Evolutionary conservation across 2,888 invertebrate genomes (phyloP), one percentile per base, ranked within the genome.

Genomic region (Hemaris fuciformis): DNA sequence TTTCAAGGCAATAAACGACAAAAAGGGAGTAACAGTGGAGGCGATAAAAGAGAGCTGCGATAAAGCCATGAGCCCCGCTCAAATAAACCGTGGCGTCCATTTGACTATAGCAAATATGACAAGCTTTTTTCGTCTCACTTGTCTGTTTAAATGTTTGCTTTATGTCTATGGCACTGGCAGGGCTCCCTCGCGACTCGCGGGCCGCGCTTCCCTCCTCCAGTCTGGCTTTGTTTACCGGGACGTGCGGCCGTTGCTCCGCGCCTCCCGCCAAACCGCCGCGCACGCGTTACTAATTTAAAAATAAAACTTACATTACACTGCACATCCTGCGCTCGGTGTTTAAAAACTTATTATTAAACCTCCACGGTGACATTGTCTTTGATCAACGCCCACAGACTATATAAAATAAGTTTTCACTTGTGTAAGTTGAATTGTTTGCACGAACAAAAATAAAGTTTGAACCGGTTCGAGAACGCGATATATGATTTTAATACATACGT

Each of bases 171-270:
- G 65, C 71, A 72, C 69, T 65, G 48, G 53, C 77, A 80, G 80
- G 82, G 79, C 76, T 77, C 78, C 79, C 81, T 76, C 74, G 73
- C 73, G 76, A 72, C 76, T 75, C 38, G 38, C n/a, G 38, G n/a
- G 13, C 38, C 13, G 38, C 80, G 76, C 81, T 77, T 72, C 70
- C 71, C 71, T n/a, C 68, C 75, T 81, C 75, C 87, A 91, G 91
- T 91, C 87, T 77, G 83, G 81, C 85, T 84, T 84, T 84, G 86
- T 84, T 81, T 77, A 79, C 81, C 80, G 76, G 83, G 79, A 80
- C 74, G 85, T 70, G 70, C 83, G 87, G 86, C 77, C 86, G 89
- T 85, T 80, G 81, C 79, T 79, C 84, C 73, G 74, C 66, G 62
- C 63, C 62, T 61, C 62, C 56, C 48, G 58, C 61, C 48, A 62